These are phyloP conservation scores for Brachyrhaphis roseni DNA, from an alignment of 2,797 vertebrate species.

Conservation along the genomic window DNA sequence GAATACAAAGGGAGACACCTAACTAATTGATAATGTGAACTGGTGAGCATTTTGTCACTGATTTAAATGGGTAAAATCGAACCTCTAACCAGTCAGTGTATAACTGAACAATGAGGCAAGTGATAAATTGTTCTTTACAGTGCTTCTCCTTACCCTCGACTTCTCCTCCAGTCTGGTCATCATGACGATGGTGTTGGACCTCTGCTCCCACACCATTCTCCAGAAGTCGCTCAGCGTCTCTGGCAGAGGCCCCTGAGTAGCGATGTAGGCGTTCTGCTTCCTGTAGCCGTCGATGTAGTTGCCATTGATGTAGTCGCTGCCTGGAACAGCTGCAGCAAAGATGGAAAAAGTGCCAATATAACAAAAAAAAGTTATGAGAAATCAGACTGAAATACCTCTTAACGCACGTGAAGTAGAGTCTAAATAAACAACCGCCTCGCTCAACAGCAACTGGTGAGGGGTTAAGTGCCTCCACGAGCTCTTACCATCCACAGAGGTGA, in stretches of 20 bases:
- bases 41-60: neutral
- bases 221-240: constrained; percentile 99
- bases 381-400: constrained; percentile 11
- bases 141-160: constrained; percentile 76
- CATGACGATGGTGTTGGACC: constrained; percentile 94
- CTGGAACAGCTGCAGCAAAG: constrained; percentile 68
- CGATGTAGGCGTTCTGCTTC: constrained; percentile 99
- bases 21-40: neutral
- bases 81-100: constrained; percentile 9
- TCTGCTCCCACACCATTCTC: constrained; percentile 99
- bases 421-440: constrained; percentile 25
- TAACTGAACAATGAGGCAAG: constrained; percentile 11
- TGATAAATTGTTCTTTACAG: neutral
- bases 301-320: constrained; percentile 95
- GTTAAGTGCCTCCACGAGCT: constrained; percentile 37
- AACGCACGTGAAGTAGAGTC: constrained; percentile 16
- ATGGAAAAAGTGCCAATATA: neutral
- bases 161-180: constrained; percentile 99
- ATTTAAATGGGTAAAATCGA: neutral
- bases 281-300: constrained; percentile 99
- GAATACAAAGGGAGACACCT: neutral
- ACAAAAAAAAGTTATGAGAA: constrained; percentile 16
- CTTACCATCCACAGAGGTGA: constrained; percentile 93
- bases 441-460: constrained; percentile 28
- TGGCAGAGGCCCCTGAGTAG: constrained; percentile 94